Evolutionary conservation across 2,888 invertebrate species (phyloP), one percentile per base, ranked within the genome.

Genomic region (Ochropleura plecta): DNA sequence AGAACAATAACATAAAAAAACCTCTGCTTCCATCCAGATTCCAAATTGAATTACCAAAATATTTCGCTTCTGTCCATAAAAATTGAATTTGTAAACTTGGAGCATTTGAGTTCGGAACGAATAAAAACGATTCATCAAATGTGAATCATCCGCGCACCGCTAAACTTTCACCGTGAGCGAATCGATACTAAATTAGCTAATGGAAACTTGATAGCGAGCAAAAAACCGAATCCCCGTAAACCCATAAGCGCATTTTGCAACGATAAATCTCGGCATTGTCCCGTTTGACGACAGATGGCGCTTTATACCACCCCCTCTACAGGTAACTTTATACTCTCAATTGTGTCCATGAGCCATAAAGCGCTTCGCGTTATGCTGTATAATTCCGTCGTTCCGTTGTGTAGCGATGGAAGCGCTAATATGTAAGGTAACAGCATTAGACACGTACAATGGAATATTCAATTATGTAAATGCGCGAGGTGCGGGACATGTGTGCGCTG

Each of bases 181-280:
- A 92, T 91, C 96, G 94, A 96, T 95, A 94, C 90, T 93, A 94
- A 95, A 96, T 96, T 96, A 96, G 95, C 95, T 96, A 96, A 96
- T 96, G 96, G 95, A 96, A 96, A 96, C 94, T 95, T 96, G 96
- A 96, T 96, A 95, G 95, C 93, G 91, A 86, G 89, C 95, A 95
- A 95, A 96, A 95, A 96, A 95, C 91, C 86, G 90, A 91, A 92
- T 92, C 92, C 93, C 93, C 91, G 89, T 93, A 93, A 93, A 90
- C 91, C 91, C 90, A 92, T 92, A 93, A 94, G 93, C 94, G 92
- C 93, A 92, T 93, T 93, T 93, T 89, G 95, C 92, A 91, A 94
- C 95, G 94, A 95, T 95, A 95, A 95, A 95, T 95, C 95, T 92
- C 91, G 88, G 93, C 91, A 92, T 93, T 94, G 94, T 93, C 91